Evolutionary conservation across 2,113 vertebrate species (phyloP).

Genomic region (Caretta caretta): DNA sequence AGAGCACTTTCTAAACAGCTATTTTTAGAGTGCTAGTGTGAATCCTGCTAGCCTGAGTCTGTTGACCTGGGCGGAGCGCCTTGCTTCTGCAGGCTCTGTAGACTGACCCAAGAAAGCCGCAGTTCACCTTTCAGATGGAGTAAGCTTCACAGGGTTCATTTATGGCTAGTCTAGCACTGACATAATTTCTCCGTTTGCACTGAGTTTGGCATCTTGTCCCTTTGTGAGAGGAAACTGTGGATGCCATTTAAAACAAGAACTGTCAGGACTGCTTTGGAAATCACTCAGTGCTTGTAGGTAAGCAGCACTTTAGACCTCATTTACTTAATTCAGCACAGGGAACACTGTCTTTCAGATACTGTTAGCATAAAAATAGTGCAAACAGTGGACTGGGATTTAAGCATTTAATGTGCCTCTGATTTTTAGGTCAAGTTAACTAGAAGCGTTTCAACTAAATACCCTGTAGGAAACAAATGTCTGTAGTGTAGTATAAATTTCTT

Average conservation of each 20-base stretch:
- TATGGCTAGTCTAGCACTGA: conserved; percentile 44
- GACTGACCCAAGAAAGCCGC: conserved; percentile 1
- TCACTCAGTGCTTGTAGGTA: conserved; percentile 12
- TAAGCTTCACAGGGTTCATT: conserved; percentile 60
- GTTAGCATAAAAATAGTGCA: conserved; percentile 9
- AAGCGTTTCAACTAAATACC: conserved; percentile 21
- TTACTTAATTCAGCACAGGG: not conserved
- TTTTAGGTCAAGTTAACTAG: conserved; percentile 51
- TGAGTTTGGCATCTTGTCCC: not conserved
- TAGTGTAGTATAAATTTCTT: conserved; percentile 17
- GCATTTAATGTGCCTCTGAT: conserved; percentile 10
- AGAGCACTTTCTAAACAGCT: not conserved
- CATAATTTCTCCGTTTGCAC: not conserved
- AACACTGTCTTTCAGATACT: conserved; percentile 1
- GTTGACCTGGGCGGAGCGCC: not conserved
- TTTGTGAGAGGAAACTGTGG: conserved; percentile 1
- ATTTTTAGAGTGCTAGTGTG: not conserved
- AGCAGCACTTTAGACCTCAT: not conserved
- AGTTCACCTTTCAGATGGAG: conserved; percentile 42
- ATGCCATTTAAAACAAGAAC: conserved; percentile 16
- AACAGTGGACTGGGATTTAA: not conserved
- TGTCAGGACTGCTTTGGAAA: not conserved
- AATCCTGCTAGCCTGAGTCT: not conserved
- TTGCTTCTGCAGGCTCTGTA: not conserved
- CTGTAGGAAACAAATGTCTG: not conserved